Evolutionary conservation across 1,140 invertebrate species (phyloP).

Genomic region (Pissodes strobi): DNA sequence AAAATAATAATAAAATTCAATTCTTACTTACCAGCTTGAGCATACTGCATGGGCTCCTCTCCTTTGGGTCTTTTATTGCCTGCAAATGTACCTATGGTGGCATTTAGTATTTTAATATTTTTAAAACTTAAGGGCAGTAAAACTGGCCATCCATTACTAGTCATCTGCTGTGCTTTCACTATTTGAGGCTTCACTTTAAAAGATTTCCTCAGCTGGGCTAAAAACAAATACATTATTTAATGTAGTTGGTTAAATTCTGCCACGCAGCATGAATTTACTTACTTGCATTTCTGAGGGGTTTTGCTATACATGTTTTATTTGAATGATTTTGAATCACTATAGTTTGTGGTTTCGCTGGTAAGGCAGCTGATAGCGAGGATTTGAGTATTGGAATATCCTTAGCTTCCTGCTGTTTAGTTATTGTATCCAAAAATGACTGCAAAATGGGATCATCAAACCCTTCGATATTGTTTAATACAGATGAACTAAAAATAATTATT

Average conservation of each 20-base stretch:
- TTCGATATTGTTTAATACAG: conserved; percentile 36
- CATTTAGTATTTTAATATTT: conserved; percentile 75
- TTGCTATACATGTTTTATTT: conserved; percentile 45
- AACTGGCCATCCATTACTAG: conserved; percentile 62
- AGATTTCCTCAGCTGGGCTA: conserved; percentile 41
- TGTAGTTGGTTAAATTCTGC: neutral
- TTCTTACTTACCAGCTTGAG: no score
- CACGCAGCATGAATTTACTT: conserved; percentile 10
- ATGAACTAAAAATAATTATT: conserved; percentile 24
- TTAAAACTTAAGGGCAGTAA: conserved; percentile 71
- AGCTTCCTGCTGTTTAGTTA: conserved; percentile 23
- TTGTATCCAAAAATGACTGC: conserved; percentile 41
- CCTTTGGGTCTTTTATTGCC: conserved; percentile 27
- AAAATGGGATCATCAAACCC: conserved; percentile 41
- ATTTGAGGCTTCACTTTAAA: conserved; percentile 58
- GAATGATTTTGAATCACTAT: conserved; percentile 47
- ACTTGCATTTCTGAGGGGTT: conserved; percentile 42
- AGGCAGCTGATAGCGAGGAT: neutral
- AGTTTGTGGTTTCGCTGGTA: conserved; percentile 36
- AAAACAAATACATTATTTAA: no score
- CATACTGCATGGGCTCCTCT: no score
- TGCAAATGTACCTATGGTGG: conserved; percentile 56
- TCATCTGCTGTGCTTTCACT: conserved; percentile 61
- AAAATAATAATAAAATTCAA: no score
- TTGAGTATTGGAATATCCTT: conserved; percentile 19